Evolutionary conservation across 2,113 vertebrate genomes (phyloP), one percentile per base, ranked within the genome.

Genomic region (Antechinus flavipes): DNA sequence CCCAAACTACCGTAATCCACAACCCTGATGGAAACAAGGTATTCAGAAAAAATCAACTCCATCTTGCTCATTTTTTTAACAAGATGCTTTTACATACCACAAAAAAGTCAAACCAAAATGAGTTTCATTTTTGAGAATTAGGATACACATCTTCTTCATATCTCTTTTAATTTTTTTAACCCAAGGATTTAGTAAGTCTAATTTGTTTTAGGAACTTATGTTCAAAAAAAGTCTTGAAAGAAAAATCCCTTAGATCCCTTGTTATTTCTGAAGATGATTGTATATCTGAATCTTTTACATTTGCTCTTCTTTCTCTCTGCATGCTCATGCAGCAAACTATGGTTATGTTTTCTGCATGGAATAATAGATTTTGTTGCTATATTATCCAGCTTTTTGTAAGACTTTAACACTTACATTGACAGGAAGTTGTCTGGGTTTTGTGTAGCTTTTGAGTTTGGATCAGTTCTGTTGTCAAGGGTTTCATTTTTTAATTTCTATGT

Each of bases 1-100:
- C 99, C 99, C 99, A 99, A 99, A 99, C 99, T 98, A 99, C 99
- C 97, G 99, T 99, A 98, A 99, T 99, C 99, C 99, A 99, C 99
- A 99, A 99, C 97, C 99, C 99, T 99, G 99, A 99, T 98, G 99
- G 99, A 99, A 99, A 99, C 99, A 99, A 99, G 99, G 99, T 99
- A 99, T 98, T 99, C 98, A 97, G 98, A 98, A 98, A 98, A 98
- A 98, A 97, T 96, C 97, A 94, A 95, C 96, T 95, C 97, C 98
- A 98, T 98, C 96, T 98, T 97, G 96, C 97, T 98, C 97, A 98
- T 84, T 42, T 76, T 76, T 76, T 76, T 76, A 14, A 84, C 68
- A 97, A 97, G 94, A 97, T 97, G 98, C 98, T 97, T 96, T 93
- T 96, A 97, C 97, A 96, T 98, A 97, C 97, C 98, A 98, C 98